Conservation (phyloP, 2,797 vertebrate species). For the Syngnathus acus region DNA sequence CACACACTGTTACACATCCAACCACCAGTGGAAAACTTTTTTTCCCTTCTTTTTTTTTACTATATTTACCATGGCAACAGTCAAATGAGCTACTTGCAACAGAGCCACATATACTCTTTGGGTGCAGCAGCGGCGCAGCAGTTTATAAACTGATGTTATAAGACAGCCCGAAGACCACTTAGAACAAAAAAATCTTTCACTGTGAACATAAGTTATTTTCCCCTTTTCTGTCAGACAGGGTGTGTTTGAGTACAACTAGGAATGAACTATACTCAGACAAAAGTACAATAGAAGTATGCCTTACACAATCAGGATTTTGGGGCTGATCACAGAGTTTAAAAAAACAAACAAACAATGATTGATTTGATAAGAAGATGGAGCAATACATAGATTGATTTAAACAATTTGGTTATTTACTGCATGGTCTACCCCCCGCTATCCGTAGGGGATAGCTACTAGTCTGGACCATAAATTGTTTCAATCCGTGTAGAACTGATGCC, state of each 20-base stretch:
- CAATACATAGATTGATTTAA: too few species aligned
- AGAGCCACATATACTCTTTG: slow-evolving; percentile 46
- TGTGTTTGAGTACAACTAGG: background rate
- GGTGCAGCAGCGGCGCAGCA: slow-evolving; percentile 18
- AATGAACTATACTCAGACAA: background rate
- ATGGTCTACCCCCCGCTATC: too few species aligned
- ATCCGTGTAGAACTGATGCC: too few species aligned
- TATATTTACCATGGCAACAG: slow-evolving; percentile 62
- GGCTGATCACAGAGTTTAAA: too few species aligned
- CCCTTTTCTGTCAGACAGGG: background rate
- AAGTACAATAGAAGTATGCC: too few species aligned
- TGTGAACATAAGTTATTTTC: slow-evolving; percentile 15
- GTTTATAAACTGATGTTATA: slow-evolving; percentile 37
- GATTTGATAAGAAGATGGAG: too few species aligned
- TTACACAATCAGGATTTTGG: too few species aligned
- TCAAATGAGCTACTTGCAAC: slow-evolving; percentile 42
- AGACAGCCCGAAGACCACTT: slow-evolving; percentile 27
- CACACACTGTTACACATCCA: slow-evolving; percentile 40
- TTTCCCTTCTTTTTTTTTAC: slow-evolving; percentile 56
- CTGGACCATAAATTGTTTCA: too few species aligned
- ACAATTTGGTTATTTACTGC: too few species aligned
- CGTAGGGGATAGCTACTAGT: too few species aligned
- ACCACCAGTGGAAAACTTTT: slow-evolving; percentile 41
- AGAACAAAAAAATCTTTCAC: slow-evolving; percentile 18
- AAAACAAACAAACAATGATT: too few species aligned